Percentiles rank a stretch among this genome's conserved stretches.
Conservation (phyloP, 2,888 invertebrate genomes). For the Phaonia tiefii region DNA sequence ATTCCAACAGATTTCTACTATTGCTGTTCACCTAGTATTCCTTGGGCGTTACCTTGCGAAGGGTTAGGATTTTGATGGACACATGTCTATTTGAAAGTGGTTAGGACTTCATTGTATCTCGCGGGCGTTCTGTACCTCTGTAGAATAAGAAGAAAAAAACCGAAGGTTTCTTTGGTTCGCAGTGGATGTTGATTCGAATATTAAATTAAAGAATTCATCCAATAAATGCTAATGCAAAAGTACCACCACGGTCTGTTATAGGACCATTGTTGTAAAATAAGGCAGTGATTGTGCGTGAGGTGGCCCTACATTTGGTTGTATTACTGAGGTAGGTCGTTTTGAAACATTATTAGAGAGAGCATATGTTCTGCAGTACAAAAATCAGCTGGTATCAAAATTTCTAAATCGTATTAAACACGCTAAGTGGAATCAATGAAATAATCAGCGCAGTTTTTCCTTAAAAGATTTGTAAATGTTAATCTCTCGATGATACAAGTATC, state of each 20-base stretch:
- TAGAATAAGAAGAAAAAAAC: neutral
- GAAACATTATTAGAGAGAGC: no score
- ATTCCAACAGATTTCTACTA: no score
- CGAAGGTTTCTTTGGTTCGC: conserved; percentile 25
- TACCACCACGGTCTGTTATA: conserved; percentile 53
- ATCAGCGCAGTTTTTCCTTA: no score
- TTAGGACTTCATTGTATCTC: conserved; percentile 12
- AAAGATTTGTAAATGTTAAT: no score
- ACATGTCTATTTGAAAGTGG: conserved; percentile 77
- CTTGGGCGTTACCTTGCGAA: conserved; percentile 81
- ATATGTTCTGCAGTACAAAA: no score
- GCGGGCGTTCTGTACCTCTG: conserved; percentile 2
- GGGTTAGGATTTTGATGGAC: conserved; percentile 80
- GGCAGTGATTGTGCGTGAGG: neutral
- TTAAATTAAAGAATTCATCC: conserved; percentile 51
- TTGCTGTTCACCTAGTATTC: conserved; percentile 74
- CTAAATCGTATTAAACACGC: no score
- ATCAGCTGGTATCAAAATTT: no score
- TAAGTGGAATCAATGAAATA: no score
- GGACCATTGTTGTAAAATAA: neutral
- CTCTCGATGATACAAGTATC: no score
- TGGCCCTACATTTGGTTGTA: conserved; percentile 7
- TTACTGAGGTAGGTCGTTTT: no score
- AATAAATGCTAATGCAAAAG: conserved; percentile 61
- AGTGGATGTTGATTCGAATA: conserved; percentile 35